A percentile compares a stretch with the other conserved stretches of the same genome.
Conservation (phyloP, 1,140 invertebrate species). For the Orchesella cincta region DNA sequence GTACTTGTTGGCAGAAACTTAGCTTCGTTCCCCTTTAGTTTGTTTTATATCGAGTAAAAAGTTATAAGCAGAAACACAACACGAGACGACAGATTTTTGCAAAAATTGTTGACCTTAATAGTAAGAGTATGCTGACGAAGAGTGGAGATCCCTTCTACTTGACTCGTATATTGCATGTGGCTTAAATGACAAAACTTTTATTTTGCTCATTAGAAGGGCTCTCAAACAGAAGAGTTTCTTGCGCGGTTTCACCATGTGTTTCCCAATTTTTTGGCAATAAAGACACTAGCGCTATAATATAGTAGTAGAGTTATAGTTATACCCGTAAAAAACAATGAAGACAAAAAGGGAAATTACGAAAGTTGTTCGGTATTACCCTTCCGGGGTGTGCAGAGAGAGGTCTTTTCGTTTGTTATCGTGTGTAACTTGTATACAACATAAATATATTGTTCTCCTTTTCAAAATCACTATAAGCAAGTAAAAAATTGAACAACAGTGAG, state of each 20-base stretch:
- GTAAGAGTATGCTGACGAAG: not conserved
- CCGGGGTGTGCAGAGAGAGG: not conserved
- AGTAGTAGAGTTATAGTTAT: not conserved
- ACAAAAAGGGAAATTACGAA: conserved; percentile 2
- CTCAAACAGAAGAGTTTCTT: not conserved
- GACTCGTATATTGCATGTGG: not conserved
- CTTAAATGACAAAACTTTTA: not conserved
- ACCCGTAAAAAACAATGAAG: not conserved
- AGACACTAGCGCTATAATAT: not conserved
- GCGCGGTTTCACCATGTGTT: not conserved
- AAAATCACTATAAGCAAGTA: not conserved
- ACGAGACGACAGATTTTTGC: not conserved
- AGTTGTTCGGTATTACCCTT: not conserved
- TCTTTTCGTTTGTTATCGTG: not conserved
- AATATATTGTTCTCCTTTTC: not conserved
- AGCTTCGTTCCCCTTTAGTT: not conserved
- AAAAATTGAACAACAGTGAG: not conserved
- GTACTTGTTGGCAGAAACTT: too few relatives aligned
- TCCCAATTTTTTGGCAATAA: not conserved
- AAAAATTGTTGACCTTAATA: conserved; percentile 1
- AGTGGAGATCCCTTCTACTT: not conserved
- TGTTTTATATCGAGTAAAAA: too few relatives aligned
- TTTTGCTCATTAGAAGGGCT: conserved; percentile 4
- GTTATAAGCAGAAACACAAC: not conserved
- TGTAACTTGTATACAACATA: not conserved